Evolutionary conservation across 2,888 invertebrate genomes (phyloP).

Genomic region (Xanthorhoe spadicearia): DNA sequence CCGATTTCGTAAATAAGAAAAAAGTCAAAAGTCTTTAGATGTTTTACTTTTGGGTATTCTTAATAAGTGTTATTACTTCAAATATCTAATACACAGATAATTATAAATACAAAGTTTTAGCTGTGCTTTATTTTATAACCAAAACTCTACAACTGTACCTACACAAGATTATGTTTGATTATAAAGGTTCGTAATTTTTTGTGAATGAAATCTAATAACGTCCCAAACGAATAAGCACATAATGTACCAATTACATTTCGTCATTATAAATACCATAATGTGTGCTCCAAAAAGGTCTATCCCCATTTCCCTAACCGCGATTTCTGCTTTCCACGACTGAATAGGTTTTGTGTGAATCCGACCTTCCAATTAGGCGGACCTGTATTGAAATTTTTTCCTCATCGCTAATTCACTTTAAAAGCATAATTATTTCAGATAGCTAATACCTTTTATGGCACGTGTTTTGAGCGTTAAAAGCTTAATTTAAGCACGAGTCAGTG

Average conservation of each 20-base stretch:
- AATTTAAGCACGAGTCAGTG: slow-evolving; percentile 19
- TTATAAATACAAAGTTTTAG: no score
- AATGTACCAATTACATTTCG: slow-evolving; percentile 22
- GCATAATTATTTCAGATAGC: slow-evolving; percentile 34
- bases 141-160: no score
- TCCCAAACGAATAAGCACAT: slow-evolving; percentile 10
- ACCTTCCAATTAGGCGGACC: slow-evolving; percentile 64
- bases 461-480: slow-evolving; percentile 12
- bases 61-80: no score
- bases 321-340: slow-evolving; percentile 55
- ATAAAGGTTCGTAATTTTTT: background rate
- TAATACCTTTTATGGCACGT: slow-evolving; percentile 26
- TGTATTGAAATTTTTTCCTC: slow-evolving; percentile 54
- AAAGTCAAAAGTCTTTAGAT: no score
- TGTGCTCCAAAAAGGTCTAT: slow-evolving; percentile 36
- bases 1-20: background rate
- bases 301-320: slow-evolving; percentile 49
- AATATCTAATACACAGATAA: no score
- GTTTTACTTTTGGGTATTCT: no score
- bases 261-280: slow-evolving; percentile 24
- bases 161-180: background rate
- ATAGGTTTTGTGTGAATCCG: slow-evolving; percentile 58
- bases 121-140: no score
- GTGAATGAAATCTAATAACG: slow-evolving; percentile 8
- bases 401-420: slow-evolving; percentile 46